Conservation (phyloP, 1,140 invertebrate species). For the Macrotrachela quadricornifera region DNA sequence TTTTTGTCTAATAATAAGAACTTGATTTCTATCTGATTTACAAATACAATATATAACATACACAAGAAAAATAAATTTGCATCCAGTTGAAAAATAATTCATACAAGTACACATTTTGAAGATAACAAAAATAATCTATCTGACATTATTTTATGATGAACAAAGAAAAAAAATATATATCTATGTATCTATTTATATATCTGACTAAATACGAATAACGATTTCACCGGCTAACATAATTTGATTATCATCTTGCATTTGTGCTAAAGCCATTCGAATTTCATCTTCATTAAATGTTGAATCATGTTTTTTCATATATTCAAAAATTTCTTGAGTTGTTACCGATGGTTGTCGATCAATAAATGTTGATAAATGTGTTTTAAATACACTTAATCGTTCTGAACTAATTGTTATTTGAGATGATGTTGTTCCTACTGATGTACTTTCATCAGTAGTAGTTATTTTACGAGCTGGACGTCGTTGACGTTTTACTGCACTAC, state of each 20-base stretch:
- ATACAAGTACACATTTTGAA: too few species aligned
- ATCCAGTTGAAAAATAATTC: too few species aligned
- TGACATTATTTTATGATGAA: too few species aligned
- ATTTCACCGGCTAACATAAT: slow-evolving; percentile 7
- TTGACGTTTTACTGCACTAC: background rate
- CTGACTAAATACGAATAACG: slow-evolving; percentile 5
- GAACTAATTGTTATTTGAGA: background rate
- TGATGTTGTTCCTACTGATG: background rate
- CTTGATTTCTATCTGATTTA: too few species aligned
- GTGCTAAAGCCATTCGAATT: background rate
- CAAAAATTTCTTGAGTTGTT: background rate
- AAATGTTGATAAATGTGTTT: background rate
- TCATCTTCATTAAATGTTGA: slow-evolving; percentile 1
- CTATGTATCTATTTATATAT: too few species aligned
- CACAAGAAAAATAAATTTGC: too few species aligned
- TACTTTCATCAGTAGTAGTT: background rate
- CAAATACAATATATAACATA: too few species aligned
- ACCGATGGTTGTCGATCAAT: slow-evolving; percentile 2
- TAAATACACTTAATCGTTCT: too few species aligned
- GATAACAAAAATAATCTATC: too few species aligned
- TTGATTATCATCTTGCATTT: slow-evolving; percentile 9
- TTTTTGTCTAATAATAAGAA: too few species aligned
- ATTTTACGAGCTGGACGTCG: background rate
- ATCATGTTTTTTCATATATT: background rate
- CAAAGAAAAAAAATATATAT: too few species aligned